A percentile compares a stretch with the other conserved stretches of the same genome.
Conservation (phyloP, 1,140 invertebrate genomes). For the Probaryconus sp. region DNA sequence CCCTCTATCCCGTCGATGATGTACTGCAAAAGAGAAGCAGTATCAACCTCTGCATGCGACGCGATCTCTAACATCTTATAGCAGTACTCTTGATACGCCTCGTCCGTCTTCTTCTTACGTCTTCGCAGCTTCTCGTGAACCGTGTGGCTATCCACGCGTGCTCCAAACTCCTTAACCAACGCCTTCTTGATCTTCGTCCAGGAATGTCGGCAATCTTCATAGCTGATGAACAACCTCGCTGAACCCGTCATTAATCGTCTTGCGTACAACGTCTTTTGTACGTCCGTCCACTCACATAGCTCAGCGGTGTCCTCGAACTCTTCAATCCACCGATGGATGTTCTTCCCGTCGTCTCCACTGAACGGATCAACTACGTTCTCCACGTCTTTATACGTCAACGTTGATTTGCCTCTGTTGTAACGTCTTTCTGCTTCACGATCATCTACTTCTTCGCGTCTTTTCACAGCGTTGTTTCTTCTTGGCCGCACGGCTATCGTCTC, state of each 20-base stretch:
- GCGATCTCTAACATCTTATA: slow-evolving; percentile 64
- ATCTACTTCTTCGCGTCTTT: no score
- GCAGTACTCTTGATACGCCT: slow-evolving; percentile 55
- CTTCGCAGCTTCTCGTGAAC: slow-evolving; percentile 28
- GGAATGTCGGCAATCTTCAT: slow-evolving; percentile 19
- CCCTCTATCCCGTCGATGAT: slow-evolving; percentile 69
- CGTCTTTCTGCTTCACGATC: neutral
- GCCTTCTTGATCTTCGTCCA: slow-evolving; percentile 36
- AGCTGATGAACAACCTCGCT: slow-evolving; percentile 47
- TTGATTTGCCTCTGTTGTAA: neutral
- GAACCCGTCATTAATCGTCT: slow-evolving; percentile 48
- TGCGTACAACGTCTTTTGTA: slow-evolving; percentile 49
- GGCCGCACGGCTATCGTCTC: neutral
- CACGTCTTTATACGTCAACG: slow-evolving; percentile 48
- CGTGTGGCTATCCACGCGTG: slow-evolving; percentile 30
- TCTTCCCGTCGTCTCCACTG: slow-evolving; percentile 40
- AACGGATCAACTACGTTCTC: slow-evolving; percentile 53
- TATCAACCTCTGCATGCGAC: slow-evolving; percentile 60
- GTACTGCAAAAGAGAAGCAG: slow-evolving; percentile 64
- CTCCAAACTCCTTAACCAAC: slow-evolving; percentile 42
- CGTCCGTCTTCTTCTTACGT: slow-evolving; percentile 45
- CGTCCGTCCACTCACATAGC: slow-evolving; percentile 50
- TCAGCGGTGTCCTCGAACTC: slow-evolving; percentile 58
- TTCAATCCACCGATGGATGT: slow-evolving; percentile 43
- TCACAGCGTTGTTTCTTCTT: slow-evolving; percentile 1